These are phyloP conservation scores for Desoria tigrina DNA, from an alignment of 2,888 invertebrate species.

Conservation along the genomic window DNA sequence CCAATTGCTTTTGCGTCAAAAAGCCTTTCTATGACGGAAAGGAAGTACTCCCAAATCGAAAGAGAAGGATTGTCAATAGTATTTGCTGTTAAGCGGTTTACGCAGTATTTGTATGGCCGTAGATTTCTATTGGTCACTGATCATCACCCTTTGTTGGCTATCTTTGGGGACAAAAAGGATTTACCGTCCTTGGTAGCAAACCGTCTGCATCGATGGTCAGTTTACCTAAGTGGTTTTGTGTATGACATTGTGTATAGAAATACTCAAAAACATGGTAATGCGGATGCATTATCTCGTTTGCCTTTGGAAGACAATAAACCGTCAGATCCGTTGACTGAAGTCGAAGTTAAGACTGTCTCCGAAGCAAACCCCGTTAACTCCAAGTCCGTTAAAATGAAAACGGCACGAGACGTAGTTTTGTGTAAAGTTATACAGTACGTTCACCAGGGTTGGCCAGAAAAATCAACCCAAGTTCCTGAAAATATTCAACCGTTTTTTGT, in stretches of 20 bases:
- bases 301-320: no score
- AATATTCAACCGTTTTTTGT: constrained; percentile 9
- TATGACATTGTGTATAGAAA: constrained; percentile 54
- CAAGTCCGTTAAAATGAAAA: not conserved
- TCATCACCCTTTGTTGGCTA: constrained; percentile 56
- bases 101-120: constrained; percentile 57
- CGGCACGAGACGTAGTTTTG: constrained; percentile 1
- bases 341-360: not conserved
- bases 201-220: no score
- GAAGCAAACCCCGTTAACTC: constrained; percentile 5
- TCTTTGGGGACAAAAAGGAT: constrained; percentile 53
- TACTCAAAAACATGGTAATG: no score
- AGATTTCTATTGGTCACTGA: constrained; percentile 57
- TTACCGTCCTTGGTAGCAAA: constrained; percentile 52
- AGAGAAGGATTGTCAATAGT: constrained; percentile 24
- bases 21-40: constrained; percentile 10
- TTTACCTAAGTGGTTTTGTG: constrained; percentile 53
- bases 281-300: no score
- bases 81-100: no score
- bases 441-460: constrained; percentile 21
- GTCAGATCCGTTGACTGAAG: constrained; percentile 49
- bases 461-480: not conserved
- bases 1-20: constrained; percentile 13
- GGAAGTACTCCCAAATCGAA: constrained; percentile 12
- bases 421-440: constrained; percentile 7